Conservation (phyloP, 2,797 vertebrate species). For the Ispidina lecontei region DNA sequence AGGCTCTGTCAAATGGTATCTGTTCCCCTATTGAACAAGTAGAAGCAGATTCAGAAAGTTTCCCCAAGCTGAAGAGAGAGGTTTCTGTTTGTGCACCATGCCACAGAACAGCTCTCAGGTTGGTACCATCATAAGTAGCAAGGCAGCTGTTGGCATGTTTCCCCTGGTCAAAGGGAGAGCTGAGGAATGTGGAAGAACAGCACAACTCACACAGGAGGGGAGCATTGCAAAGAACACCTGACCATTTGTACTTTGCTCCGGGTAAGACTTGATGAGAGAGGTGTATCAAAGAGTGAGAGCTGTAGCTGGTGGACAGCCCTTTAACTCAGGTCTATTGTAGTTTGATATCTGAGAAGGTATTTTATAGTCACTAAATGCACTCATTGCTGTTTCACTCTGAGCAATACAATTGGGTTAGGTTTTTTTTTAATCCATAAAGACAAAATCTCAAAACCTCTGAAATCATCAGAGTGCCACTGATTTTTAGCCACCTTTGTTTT, state of each 20-base stretch:
- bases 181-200: neutral
- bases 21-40: neutral
- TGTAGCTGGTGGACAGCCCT: neutral
- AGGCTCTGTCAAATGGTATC: neutral
- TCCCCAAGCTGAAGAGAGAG: neutral
- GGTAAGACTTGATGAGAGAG: neutral
- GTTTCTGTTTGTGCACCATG: neutral
- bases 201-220: neutral
- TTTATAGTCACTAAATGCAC: neutral
- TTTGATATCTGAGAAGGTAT: neutral
- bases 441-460: neutral
- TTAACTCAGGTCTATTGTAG: neutral
- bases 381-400: neutral
- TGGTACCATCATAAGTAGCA: neutral
- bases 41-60: neutral
- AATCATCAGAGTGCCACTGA: neutral
- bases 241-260: neutral
- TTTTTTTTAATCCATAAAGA: neutral
- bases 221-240: neutral
- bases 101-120: neutral
- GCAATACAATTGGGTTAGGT: neutral
- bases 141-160: neutral
- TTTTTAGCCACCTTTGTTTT: neutral
- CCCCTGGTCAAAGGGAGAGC: neutral
- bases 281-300: neutral